Percentiles rank a stretch among this genome's conserved stretches.
These are phyloP conservation scores for Actinia equina DNA, from an alignment of 64 coral and sea anemone genomes.

Conservation along the genomic window DNA sequence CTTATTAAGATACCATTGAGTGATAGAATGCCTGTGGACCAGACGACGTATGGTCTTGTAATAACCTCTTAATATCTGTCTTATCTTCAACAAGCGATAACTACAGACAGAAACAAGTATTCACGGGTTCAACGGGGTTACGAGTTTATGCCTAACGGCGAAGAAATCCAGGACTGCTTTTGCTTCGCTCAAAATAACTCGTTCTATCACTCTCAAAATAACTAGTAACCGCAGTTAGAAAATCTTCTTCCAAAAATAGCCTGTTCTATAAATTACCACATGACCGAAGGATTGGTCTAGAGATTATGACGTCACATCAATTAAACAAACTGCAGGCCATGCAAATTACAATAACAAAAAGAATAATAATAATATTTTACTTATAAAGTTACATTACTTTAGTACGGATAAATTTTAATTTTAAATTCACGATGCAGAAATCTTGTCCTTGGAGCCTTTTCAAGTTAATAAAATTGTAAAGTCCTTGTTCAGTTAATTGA, in stretches of 20 bases:
- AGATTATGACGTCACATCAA: background rate
- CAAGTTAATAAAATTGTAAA: too few species aligned
- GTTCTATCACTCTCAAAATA: background rate
- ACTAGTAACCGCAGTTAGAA: background rate
- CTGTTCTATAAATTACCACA: background rate
- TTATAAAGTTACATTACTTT: background rate
- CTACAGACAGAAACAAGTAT: background rate
- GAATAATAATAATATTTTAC: background rate
- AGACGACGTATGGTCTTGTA: background rate
- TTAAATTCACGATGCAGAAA: too few species aligned
- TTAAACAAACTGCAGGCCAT: background rate
- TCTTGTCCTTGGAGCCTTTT: too few species aligned
- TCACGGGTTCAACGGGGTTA: background rate
- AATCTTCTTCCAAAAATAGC: background rate
- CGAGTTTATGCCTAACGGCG: background rate
- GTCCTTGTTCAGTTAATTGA: too few species aligned
- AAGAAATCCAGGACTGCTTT: background rate
- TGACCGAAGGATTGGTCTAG: background rate
- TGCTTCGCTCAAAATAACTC: background rate
- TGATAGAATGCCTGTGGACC: background rate
- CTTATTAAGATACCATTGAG: background rate
- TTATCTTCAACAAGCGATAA: background rate
- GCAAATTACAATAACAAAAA: background rate
- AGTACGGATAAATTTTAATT: background rate
- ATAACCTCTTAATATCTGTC: background rate